Conservation (phyloP, 2,113 vertebrate species). For the Sebastes schlegelii region DNA sequence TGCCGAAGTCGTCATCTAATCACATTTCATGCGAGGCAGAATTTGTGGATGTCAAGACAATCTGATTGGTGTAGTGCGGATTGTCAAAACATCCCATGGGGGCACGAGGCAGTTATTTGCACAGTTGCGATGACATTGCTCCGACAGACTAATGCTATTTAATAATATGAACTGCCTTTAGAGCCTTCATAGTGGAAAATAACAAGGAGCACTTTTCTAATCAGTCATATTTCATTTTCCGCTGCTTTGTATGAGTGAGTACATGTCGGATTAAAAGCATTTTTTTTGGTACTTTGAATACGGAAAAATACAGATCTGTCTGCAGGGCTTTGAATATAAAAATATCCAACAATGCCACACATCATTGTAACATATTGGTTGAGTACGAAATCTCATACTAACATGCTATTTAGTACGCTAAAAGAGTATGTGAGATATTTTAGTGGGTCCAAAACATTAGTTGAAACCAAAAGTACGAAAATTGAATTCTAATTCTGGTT, state of each 20-base stretch:
- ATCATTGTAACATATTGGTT: too few relatives aligned
- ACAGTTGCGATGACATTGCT: slow-evolving; percentile 20
- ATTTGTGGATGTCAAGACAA: slow-evolving; percentile 30
- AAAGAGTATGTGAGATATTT: too few relatives aligned
- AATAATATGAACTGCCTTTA: neutral
- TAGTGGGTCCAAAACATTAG: too few relatives aligned
- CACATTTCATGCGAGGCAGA: slow-evolving; percentile 9
- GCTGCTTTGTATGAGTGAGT: neutral
- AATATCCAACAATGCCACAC: neutral
- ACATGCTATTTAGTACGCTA: too few relatives aligned
- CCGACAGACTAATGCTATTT: slow-evolving; percentile 8
- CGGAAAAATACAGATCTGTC: neutral
- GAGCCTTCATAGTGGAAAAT: neutral
- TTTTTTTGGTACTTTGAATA: neutral
- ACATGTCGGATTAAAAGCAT: neutral
- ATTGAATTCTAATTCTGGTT: too few relatives aligned
- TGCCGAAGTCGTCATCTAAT: slow-evolving; percentile 16
- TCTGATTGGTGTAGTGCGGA: slow-evolving; percentile 3
- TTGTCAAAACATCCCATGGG: slow-evolving; percentile 14
- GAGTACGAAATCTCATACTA: too few relatives aligned
- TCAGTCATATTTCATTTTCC: slow-evolving; percentile 14
- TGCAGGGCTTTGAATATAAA: neutral
- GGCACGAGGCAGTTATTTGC: slow-evolving; percentile 23
- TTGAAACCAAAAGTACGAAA: too few relatives aligned
- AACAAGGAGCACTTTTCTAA: slow-evolving; percentile 10